phyloP scores from a whole-genome alignment of 2,797 vertebrate species.

The Tauraco hartlaubi region DNA sequence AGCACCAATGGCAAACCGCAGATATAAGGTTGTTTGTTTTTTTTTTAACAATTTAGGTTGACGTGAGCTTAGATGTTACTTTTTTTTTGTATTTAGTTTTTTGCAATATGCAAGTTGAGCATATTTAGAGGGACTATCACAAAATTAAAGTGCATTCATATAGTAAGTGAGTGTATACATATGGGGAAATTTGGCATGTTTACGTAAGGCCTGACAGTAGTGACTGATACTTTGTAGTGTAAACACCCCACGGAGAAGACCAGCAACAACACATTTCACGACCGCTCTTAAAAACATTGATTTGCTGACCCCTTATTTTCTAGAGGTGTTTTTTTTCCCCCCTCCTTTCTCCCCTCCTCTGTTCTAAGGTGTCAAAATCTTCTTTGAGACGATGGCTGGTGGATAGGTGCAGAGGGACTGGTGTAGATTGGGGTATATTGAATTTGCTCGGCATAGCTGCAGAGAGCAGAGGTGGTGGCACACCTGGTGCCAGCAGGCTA shows the following conservation, averaged over 20 bases:
- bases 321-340: not conserved
- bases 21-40: not conserved
- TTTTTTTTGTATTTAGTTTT: not conserved
- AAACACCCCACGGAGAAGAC: not conserved
- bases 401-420: too few relatives aligned
- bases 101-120: not conserved
- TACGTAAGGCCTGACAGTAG: not conserved
- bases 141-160: not conserved
- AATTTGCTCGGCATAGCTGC: not conserved
- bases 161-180: not conserved
- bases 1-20: not conserved
- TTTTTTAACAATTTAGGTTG: not conserved
- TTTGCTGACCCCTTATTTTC: not conserved
- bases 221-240: not conserved
- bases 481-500: accelerated
- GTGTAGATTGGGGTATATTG: not conserved
- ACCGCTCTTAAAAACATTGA: not conserved
- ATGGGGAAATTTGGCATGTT: not conserved
- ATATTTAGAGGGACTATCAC: not conserved
- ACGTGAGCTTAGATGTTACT: not conserved
- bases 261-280: not conserved
- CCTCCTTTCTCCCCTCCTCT: not conserved
- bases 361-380: not conserved
- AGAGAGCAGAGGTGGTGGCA: not conserved
- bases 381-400: not conserved